Evolutionary conservation across 2,797 vertebrate species (phyloP).

Genomic region (Gymnocypris eckloni): DNA sequence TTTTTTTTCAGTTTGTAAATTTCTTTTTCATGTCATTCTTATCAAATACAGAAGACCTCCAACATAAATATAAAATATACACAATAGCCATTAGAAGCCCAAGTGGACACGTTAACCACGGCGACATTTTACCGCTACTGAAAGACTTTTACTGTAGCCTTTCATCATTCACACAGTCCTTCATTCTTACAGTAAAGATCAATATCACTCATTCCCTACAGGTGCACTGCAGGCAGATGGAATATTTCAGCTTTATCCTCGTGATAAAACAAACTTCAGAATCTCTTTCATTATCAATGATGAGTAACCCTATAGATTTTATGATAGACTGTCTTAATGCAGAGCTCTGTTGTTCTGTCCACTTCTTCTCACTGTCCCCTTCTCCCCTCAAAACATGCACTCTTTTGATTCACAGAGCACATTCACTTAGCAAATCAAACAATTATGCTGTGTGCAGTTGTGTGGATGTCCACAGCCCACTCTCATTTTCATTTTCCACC

Average conservation of each 20-base stretch:
- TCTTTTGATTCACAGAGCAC: constrained; percentile 6
- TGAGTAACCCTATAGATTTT: background rate
- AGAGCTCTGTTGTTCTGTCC: background rate
- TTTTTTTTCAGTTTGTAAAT: background rate
- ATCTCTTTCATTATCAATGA: constrained; percentile 9
- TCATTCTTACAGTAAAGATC: constrained; percentile 23
- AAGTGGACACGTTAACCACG: background rate
- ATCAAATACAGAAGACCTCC: background rate
- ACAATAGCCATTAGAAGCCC: background rate
- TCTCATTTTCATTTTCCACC: constrained; percentile 38
- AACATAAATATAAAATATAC: background rate
- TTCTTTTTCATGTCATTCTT: background rate
- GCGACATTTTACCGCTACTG: background rate
- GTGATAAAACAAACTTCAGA: background rate
- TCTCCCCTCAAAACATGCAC: background rate
- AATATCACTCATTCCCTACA: constrained; percentile 29
- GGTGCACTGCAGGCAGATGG: background rate
- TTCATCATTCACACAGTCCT: constrained; percentile 38
- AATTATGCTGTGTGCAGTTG: background rate
- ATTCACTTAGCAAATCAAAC: constrained; percentile 35
- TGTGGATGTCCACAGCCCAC: background rate
- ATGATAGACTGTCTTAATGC: background rate
- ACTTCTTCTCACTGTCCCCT: background rate
- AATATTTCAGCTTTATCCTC: constrained; percentile 8
- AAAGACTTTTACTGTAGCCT: constrained; percentile 11